Evolutionary conservation across 2,113 vertebrate genomes (phyloP).

Genomic region (Abramis brama): DNA sequence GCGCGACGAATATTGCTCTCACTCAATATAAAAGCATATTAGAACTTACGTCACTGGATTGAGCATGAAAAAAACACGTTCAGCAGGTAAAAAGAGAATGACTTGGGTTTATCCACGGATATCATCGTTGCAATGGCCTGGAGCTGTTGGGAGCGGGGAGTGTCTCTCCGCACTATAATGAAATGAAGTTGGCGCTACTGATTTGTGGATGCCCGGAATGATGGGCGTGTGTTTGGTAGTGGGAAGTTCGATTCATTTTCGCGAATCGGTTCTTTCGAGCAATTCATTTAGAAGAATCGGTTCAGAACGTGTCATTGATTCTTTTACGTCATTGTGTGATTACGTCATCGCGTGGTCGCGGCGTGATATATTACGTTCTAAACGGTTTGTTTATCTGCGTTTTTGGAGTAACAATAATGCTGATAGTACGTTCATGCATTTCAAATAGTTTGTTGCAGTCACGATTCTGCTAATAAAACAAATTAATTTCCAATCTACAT

Average conservation of each 20-base stretch:
- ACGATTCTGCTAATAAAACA: neutral
- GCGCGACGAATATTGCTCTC: conserved; percentile 25
- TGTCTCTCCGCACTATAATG: conserved; percentile 11
- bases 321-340: neutral
- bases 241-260: neutral
- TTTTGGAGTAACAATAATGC: neutral
- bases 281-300: neutral
- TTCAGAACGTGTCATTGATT: neutral
- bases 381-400: neutral
- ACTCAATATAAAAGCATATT: neutral
- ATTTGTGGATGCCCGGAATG: conserved; percentile 22
- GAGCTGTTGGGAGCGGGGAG: neutral
- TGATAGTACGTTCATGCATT: neutral
- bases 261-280: neutral
- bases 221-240: neutral
- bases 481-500: neutral
- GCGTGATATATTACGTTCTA: neutral
- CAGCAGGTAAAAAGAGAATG: neutral
- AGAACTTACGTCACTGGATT: neutral
- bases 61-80: neutral
- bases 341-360: neutral
- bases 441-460: neutral
- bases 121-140: neutral
- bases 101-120: neutral
- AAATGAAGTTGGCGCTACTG: conserved; percentile 39